phyloP scores from a whole-genome alignment of 2,113 vertebrate species.

The Crotalus helleri region DNA sequence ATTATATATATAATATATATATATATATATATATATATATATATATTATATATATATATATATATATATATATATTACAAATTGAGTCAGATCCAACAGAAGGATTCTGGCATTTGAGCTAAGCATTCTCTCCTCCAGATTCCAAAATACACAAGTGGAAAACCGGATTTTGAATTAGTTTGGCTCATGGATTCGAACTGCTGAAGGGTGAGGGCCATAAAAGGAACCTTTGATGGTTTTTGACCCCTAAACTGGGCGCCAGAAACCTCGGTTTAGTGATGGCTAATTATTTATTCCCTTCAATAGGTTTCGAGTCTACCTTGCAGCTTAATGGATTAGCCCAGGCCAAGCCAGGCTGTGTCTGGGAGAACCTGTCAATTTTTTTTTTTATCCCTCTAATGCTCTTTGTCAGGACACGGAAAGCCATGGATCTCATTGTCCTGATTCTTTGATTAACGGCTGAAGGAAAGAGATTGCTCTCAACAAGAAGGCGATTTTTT shows the following conservation, averaged over 20 bases:
- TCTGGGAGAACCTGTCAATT: not conserved
- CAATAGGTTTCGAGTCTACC: not conserved
- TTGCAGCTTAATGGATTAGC: not conserved
- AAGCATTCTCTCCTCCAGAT: too few relatives aligned
- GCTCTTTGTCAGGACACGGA: not conserved
- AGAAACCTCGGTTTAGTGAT: not conserved
- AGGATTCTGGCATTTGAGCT: not conserved
- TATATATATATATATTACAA: not conserved
- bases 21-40: too few relatives aligned
- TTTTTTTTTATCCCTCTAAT: not conserved
- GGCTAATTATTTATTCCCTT: not conserved
- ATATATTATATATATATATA: too few relatives aligned
- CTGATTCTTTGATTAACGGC: not conserved
- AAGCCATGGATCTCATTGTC: not conserved
- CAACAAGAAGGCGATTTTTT: fast-evolving
- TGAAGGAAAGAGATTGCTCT: not conserved
- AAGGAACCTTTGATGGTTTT: too few relatives aligned
- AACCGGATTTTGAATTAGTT: not conserved
- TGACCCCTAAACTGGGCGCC: not conserved
- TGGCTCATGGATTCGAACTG: not conserved
- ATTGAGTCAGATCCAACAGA: not conserved
- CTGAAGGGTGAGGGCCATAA: too few relatives aligned
- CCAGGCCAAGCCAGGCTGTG: not conserved
- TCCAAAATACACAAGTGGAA: not conserved
- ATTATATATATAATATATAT: too few relatives aligned